Percentiles rank a stretch among this genome's conserved stretches.
Evolutionary conservation across 2,113 vertebrate genomes (phyloP).

Genomic region (Odontophorus gujanensis): DNA sequence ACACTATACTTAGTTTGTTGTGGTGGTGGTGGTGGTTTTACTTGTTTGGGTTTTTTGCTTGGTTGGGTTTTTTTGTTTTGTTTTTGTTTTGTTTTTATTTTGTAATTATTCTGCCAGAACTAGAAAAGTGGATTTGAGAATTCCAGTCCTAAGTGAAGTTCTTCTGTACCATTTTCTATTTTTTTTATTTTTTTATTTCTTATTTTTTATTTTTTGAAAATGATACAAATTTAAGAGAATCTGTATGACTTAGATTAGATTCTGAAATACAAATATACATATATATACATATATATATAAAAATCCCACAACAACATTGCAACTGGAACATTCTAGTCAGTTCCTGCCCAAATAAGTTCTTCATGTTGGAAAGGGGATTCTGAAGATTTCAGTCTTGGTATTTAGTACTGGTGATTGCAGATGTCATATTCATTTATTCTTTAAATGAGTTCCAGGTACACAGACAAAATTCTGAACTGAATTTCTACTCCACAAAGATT

Average conservation of each 20-base stretch:
- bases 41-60: neutral
- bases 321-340: neutral
- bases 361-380: neutral
- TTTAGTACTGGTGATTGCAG: neutral
- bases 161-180: neutral
- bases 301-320: neutral
- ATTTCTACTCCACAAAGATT: neutral
- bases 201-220: neutral
- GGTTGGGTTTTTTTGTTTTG: neutral
- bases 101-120: neutral
- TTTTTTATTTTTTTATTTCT: neutral
- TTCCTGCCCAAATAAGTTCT: neutral
- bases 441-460: neutral
- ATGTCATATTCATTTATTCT: neutral
- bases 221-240: neutral
- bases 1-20: neutral
- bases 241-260: neutral
- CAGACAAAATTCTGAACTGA: neutral
- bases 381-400: neutral
- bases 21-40: neutral
- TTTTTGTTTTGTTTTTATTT: neutral
- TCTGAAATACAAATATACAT: neutral
- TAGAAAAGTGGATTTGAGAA: neutral
- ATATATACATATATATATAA: neutral
- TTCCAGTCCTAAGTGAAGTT: neutral